Percentiles rank a stretch among this genome's conserved stretches.
Conservation (phyloP, 2,888 invertebrate species). For the Rhagonycha lutea region DNA sequence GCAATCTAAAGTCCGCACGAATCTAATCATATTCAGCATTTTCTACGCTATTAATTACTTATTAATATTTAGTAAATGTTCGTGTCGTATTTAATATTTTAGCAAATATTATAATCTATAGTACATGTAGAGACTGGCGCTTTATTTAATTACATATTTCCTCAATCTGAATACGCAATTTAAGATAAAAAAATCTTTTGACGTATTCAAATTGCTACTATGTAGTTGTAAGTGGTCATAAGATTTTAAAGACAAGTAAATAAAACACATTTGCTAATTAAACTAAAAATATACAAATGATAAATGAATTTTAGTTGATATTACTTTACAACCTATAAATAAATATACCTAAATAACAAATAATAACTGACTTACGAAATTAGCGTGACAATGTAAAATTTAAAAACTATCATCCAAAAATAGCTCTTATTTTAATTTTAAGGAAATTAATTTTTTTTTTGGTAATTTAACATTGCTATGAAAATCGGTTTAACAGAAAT, state of each 20-base stretch:
- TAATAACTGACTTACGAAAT: background rate
- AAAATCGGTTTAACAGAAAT: no score
- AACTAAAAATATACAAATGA: background rate
- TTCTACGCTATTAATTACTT: background rate
- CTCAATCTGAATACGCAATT: background rate
- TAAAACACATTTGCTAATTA: background rate
- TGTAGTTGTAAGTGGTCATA: background rate
- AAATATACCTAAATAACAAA: background rate
- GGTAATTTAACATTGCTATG: no score
- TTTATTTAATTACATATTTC: background rate
- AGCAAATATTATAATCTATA: background rate
- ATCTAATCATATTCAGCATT: slow-evolving; percentile 2
- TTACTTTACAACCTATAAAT: background rate
- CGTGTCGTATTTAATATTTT: background rate
- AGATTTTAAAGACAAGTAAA: background rate
- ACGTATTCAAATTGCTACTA: background rate
- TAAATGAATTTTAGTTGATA: background rate
- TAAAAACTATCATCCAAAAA: background rate
- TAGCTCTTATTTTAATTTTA: background rate
- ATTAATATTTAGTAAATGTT: background rate
- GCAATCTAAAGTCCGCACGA: slow-evolving; percentile 23
- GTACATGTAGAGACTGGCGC: background rate
- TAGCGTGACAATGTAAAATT: background rate
- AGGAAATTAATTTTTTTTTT: background rate
- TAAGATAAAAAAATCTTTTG: background rate